Base-by-base conservation (phyloP, 2,888 invertebrate species). In the Seladonia tumulorum region DNA sequence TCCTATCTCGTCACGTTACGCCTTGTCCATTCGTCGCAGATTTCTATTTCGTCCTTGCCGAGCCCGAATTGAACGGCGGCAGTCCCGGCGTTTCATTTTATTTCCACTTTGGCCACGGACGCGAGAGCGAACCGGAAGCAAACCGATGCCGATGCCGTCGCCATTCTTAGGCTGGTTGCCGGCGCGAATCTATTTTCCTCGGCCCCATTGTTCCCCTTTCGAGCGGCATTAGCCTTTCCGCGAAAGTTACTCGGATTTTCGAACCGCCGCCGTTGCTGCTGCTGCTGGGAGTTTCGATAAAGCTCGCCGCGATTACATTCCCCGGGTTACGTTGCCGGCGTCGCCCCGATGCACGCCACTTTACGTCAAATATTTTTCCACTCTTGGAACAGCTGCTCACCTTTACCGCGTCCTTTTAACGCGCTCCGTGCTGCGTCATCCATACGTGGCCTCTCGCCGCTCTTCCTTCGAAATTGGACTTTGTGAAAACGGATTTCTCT, bases 51-150 rank as follows among this genome's bases (percentile, higher is more conserved):
- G 72, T 87, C 87, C 87, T 79, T 79, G 76, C 81, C 81, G 81
- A 79, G 35, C 74, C 78, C 77, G 89, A 91, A 92, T 91, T 88
- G 87, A 87, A 91, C 87, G 81, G 75, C 87, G 81, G 75, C 76
- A 68, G 80, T 47, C 81, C 66, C 81, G 49, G 79, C 60, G 83
- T 81, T 87, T 88, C 84, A 79, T 80, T 84, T 84, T 82, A 76
- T 87, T 88, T 85, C 77, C 82, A 84, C 88, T 88, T 87, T 84
- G 84, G 68, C 76, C 73, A 45, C 70, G 78, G 66, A 76, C 42
- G 39, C 45, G 22, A n/a, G 57, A 57, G 72, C 18, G 68, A 29
- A 66, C 45, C 29, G 80, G 66, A 49, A 45, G 66, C 79, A 49
- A 35, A 60, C 16, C 66, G 71, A 81, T 80, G 49, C 79, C 82